Evolutionary conservation across 2,797 vertebrate species (phyloP).

Genomic region (Capromys pilorides): DNA sequence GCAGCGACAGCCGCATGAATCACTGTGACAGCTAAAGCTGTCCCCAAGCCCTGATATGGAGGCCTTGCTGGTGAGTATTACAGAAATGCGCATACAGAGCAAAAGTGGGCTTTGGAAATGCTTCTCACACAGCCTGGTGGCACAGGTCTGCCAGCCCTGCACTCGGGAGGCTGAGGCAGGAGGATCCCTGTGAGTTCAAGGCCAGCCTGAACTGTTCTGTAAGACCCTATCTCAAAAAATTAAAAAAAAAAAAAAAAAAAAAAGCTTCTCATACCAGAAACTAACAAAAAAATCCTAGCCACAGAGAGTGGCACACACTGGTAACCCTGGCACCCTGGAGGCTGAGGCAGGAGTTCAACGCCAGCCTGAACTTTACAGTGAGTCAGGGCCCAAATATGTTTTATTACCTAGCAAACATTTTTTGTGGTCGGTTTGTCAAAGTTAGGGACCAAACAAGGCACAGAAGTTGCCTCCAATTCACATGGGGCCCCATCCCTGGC

Average conservation of each 20-base stretch:
- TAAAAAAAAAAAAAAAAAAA: too few species aligned
- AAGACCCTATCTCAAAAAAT: too few species aligned
- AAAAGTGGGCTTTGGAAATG: neutral
- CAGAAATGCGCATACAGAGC: neutral
- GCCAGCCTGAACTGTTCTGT: neutral
- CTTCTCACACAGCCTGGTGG: neutral
- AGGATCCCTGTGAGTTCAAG: neutral
- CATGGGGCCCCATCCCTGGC: neutral
- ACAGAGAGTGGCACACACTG: too few species aligned
- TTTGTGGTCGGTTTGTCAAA: neutral
- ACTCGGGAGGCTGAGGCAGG: neutral
- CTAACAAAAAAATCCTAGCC: too few species aligned
- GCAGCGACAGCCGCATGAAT: rapidly evolving
- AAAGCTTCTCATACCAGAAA: too few species aligned
- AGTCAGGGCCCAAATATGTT: too few species aligned
- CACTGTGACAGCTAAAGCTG: neutral
- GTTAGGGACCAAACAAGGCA: neutral
- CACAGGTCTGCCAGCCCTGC: too few species aligned
- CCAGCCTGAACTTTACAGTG: neutral
- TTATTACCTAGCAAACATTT: neutral
- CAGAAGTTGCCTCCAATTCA: neutral
- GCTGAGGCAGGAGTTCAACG: neutral
- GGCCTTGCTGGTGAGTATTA: neutral
- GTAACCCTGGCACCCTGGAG: too few species aligned
- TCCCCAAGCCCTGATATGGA: neutral